Evolutionary conservation across 2,888 invertebrate species (phyloP).

Genomic region (Lasioglossum calceatum): DNA sequence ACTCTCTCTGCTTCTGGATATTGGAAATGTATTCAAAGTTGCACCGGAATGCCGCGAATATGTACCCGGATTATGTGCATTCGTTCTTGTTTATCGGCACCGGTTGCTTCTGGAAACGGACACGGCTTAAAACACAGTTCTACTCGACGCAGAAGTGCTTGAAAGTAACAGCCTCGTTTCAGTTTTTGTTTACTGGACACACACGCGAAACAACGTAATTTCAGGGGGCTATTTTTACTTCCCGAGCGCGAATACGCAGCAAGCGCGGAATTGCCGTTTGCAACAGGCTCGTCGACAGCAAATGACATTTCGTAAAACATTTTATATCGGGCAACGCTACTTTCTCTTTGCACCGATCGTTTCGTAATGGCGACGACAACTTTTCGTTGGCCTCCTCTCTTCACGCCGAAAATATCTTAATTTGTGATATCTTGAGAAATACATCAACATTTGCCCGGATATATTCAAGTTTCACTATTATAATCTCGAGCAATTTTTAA

Average conservation of each 20-base stretch:
- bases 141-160: background rate
- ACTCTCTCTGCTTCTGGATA: background rate
- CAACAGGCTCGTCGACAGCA: background rate
- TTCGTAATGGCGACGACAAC: background rate
- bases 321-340: background rate
- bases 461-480: too few relatives aligned
- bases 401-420: background rate
- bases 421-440: too few relatives aligned
- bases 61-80: background rate
- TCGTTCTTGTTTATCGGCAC: background rate
- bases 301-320: background rate
- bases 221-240: background rate
- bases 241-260: background rate
- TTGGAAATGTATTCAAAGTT: background rate
- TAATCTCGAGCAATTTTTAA: too few relatives aligned
- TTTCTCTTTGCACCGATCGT: background rate
- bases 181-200: background rate
- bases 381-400: background rate
- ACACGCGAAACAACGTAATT: background rate
- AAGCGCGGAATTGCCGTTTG: background rate
- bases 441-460: too few relatives aligned
- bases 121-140: background rate
- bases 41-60: background rate
- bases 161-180: background rate
- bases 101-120: background rate